These are phyloP conservation scores for Drosophila mercatorum DNA, from an alignment of 2,888 invertebrate species.

Conservation along the genomic window DNA sequence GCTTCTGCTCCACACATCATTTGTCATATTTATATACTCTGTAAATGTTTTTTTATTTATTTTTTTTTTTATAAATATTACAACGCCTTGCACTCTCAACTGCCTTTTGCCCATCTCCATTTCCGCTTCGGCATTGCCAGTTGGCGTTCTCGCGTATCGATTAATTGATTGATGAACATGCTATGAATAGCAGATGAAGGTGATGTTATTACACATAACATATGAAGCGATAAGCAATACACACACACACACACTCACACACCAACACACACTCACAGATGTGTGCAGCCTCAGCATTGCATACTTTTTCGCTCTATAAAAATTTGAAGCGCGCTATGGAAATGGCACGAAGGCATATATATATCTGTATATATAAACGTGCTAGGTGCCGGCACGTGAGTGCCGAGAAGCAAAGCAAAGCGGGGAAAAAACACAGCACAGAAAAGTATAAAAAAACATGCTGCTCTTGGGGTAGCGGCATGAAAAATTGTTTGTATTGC, in stretches of 20 bases:
- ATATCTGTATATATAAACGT: slow-evolving; percentile 7
- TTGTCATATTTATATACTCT: slow-evolving; percentile 29
- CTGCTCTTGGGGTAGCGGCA: slow-evolving; percentile 43
- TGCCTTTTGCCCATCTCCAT: slow-evolving; percentile 9
- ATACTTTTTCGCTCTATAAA: slow-evolving; percentile 43
- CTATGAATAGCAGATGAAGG: slow-evolving; percentile 76
- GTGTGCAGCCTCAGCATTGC: slow-evolving; percentile 36
- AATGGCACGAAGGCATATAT: slow-evolving; percentile 17
- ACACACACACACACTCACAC: slow-evolving; percentile 9
- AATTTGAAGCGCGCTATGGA: slow-evolving; percentile 44
- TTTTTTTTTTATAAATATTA: slow-evolving; percentile 34
- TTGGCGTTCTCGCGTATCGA: slow-evolving; percentile 62
- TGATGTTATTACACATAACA: slow-evolving; percentile 65
- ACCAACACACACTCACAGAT: neutral
- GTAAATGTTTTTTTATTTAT: neutral
- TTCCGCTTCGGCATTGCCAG: slow-evolving; percentile 33
- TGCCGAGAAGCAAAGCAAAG: slow-evolving; percentile 22
- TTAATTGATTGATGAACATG: slow-evolving; percentile 79
- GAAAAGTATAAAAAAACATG: slow-evolving; percentile 15
- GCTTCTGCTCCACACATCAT: slow-evolving; percentile 7
- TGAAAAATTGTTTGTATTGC: slow-evolving; percentile 74
- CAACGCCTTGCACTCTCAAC: slow-evolving; percentile 17
- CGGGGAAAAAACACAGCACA: neutral
- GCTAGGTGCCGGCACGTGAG: slow-evolving; percentile 54
- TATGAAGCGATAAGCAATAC: slow-evolving; percentile 59